These are phyloP conservation scores for Zele albiditarsus DNA, from an alignment of 2,888 invertebrate genomes.

Conservation along the genomic window DNA sequence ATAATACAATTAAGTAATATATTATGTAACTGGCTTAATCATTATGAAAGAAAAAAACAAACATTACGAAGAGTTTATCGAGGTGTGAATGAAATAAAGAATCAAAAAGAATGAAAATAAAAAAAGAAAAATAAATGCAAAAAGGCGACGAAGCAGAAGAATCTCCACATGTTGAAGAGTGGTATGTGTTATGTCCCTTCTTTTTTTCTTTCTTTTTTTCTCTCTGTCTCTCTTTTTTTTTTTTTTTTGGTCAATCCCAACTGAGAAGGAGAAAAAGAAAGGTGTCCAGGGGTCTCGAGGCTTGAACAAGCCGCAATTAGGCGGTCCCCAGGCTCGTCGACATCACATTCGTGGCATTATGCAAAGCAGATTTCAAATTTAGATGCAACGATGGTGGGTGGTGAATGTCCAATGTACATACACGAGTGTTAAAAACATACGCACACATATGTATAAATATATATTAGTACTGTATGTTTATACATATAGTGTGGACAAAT, in stretches of 20 bases:
- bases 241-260: slow-evolving; percentile 5
- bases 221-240: too few relatives aligned
- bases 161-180: background rate
- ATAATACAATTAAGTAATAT: too few relatives aligned
- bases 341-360: slow-evolving; percentile 63
- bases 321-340: slow-evolving; percentile 55
- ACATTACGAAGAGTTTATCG: slow-evolving; percentile 2
- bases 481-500: slow-evolving; percentile 64
- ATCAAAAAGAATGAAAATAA: too few relatives aligned
- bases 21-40: background rate
- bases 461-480: slow-evolving; percentile 35
- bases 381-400: slow-evolving; percentile 57
- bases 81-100: background rate
- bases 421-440: slow-evolving; percentile 28
- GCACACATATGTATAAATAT: slow-evolving; percentile 24
- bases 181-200: background rate
- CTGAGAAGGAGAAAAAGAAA: slow-evolving; percentile 32
- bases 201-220: background rate
- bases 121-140: background rate
- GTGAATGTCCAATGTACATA: slow-evolving; percentile 40
- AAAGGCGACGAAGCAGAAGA: background rate
- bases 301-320: slow-evolving; percentile 69
- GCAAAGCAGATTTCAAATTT: slow-evolving; percentile 72
- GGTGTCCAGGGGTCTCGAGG: slow-evolving; percentile 67
- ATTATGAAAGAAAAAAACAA: background rate